phyloP scores from a whole-genome alignment of 2,888 invertebrate genomes.

The Drosophila merina region DNA sequence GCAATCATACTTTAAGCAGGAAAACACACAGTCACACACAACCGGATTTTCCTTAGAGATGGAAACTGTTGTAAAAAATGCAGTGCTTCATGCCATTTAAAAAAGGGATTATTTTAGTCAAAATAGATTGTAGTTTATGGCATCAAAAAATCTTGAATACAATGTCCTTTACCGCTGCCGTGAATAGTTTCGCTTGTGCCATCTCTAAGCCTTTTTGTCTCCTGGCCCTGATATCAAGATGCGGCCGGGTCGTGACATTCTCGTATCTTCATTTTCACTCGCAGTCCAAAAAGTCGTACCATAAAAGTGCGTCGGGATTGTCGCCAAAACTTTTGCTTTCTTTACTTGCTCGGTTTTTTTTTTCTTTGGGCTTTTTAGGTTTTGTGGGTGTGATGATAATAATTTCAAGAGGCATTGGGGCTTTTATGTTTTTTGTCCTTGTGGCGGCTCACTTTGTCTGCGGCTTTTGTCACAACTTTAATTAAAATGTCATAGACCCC shows the following conservation, averaged over 20 bases:
- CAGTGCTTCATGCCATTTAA: background rate
- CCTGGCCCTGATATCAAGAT: constrained; percentile 13
- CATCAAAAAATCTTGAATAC: no score
- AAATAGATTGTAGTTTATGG: background rate
- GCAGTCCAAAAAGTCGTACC: constrained; percentile 48
- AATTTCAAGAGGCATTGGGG: constrained; percentile 30
- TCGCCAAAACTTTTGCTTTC: constrained; percentile 74
- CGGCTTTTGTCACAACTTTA: constrained; percentile 46
- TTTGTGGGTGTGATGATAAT: constrained; percentile 62
- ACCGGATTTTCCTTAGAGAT: constrained; percentile 47
- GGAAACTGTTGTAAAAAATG: constrained; percentile 13
- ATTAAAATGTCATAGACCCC: constrained; percentile 68
- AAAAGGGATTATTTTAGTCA: background rate
- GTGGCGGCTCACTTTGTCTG: constrained; percentile 16
- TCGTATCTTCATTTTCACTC: constrained; percentile 63
- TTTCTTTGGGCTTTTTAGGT: constrained; percentile 29
- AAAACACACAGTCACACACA: constrained; percentile 46
- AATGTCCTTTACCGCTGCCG: no score
- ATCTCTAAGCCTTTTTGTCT: constrained; percentile 47
- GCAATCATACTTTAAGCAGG: constrained; percentile 77
- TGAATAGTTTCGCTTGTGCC: constrained; percentile 16
- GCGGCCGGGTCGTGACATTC: constrained; percentile 12
- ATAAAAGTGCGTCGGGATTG: constrained; percentile 74
- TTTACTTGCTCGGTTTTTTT: constrained; percentile 26
- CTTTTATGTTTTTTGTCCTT: constrained; percentile 24